phyloP scores from a whole-genome alignment of 1,140 invertebrate species.

The Coenobita brevimanus region DNA sequence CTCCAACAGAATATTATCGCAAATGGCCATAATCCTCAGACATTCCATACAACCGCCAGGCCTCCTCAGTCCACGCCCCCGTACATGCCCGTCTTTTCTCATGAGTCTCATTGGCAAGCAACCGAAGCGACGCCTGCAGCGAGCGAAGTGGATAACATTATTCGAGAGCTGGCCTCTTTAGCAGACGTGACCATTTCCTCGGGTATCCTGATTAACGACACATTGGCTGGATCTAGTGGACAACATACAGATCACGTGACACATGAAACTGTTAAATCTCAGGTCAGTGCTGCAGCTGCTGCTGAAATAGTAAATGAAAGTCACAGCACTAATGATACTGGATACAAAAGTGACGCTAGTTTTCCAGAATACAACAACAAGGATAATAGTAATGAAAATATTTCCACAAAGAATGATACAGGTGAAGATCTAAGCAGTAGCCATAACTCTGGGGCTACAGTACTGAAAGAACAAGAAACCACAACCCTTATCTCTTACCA shows the following conservation, averaged over 20 bases:
- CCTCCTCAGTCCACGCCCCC: neutral
- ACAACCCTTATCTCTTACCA: too few relatives aligned
- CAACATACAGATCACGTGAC: neutral
- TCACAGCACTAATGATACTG: too few relatives aligned
- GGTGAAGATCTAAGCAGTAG: too few relatives aligned
- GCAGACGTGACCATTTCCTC: conserved; percentile 26
- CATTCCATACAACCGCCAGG: too few relatives aligned
- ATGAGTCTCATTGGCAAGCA: neutral
- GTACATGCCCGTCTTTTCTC: conserved; percentile 23
- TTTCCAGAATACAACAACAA: too few relatives aligned
- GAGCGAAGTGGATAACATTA: conserved; percentile 15
- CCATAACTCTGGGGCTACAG: too few relatives aligned
- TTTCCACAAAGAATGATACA: too few relatives aligned
- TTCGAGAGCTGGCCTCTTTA: conserved; percentile 16
- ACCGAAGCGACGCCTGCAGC: too few relatives aligned
- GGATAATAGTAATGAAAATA: too few relatives aligned
- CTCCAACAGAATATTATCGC: neutral
- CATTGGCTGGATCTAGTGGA: neutral
- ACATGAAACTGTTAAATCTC: neutral
- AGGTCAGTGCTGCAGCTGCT: neutral
- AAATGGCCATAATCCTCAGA: neutral
- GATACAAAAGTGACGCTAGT: too few relatives aligned
- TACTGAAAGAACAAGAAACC: too few relatives aligned
- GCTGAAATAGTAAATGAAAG: too few relatives aligned
- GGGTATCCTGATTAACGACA: conserved; percentile 24